Base-by-base conservation (phyloP, 2,797 vertebrate species). In the Coranthus polyacanthus region DNA sequence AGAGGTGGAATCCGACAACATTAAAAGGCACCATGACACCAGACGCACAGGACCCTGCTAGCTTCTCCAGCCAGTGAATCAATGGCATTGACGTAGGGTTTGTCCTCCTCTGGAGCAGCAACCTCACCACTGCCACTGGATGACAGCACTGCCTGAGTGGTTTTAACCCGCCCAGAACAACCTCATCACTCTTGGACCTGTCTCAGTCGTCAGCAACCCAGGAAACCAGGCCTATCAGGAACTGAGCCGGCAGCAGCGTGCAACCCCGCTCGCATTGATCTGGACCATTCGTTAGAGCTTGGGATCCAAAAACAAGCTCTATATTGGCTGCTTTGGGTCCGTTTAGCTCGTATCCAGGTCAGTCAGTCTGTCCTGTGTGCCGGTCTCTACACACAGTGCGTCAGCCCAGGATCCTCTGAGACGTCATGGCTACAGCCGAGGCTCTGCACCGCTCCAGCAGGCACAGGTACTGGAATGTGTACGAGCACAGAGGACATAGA, bases 341-440 rank as follows among this genome's bases (percentile, higher is more conserved):
- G 45, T 72, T 86, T 68, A 85, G 84, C 70, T 82, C 55, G 51
- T 86, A 93, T 92, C 80, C 91, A 91, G 92, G 91, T 93, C 92
- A 93, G 81, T 65, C 72, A 6, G 78, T 72, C 47, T 56, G 85
- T 91, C 86, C 85, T 82, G 80, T 73, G 77, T 69, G 75, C 68
- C 18, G 37, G 84, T 78, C 76, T 56, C 85, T 73, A 22, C 67
- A 52, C 81, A 68, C 69, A 54, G 75, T 55, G 83, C 71, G 78
- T 82, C 88, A 89, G 85, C 37, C 78, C 46, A 5, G 70, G 74
- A 76, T 88, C 84, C 89, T 83, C 69, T 26, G 83, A 86, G 89
- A 86, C 73, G 20, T 55, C 73, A 55, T 34, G 54, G 66, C 70
- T 68, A 24, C 46, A 59, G 37, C 71, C 20, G n/a, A 53, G 67